phyloP scores from a whole-genome alignment of 1,140 invertebrate species.

The Lutraria rhynchaena region DNA sequence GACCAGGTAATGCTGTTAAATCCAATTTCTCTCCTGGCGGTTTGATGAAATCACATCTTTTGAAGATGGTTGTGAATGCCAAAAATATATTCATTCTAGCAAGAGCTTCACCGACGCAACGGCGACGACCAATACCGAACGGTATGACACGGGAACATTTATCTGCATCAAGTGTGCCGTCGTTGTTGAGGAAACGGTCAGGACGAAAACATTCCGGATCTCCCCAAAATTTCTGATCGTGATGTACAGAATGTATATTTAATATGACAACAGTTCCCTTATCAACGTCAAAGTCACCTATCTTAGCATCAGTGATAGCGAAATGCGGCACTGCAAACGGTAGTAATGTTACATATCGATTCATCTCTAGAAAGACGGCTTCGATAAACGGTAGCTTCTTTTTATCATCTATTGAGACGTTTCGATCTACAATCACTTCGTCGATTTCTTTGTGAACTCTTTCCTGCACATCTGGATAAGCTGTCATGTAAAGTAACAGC shows the following conservation, averaged over 20 bases:
- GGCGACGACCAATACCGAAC: too few species aligned
- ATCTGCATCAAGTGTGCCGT: too few species aligned
- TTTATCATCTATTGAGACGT: conserved; percentile 90
- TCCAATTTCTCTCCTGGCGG: too few species aligned
- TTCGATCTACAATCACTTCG: conserved; percentile 90
- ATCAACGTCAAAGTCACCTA: conserved; percentile 68
- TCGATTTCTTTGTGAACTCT: conserved; percentile 92
- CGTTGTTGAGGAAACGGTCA: conserved; percentile 86
- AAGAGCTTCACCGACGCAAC: too few species aligned
- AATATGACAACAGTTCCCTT: conserved; percentile 77
- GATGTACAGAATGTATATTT: conserved; percentile 73
- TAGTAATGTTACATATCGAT: conserved; percentile 60
- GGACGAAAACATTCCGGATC: too few species aligned
- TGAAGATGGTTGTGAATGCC: too few species aligned
- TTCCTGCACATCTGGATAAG: conserved; percentile 87
- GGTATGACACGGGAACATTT: too few species aligned
- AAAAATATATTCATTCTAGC: too few species aligned
- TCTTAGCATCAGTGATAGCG: too few species aligned
- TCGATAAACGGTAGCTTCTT: conserved; percentile 67
- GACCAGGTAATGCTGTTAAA: too few species aligned
- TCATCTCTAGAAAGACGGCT: conserved; percentile 71
- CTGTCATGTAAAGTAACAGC: conserved; percentile 91
- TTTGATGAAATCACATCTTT: too few species aligned
- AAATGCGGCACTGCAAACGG: conserved; percentile 78
- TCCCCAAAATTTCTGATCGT: conserved; percentile 84